Evolutionary conservation across 2,797 vertebrate genomes (phyloP), one percentile per base, ranked within the genome.

Genomic region (Sebastes miniatus): DNA sequence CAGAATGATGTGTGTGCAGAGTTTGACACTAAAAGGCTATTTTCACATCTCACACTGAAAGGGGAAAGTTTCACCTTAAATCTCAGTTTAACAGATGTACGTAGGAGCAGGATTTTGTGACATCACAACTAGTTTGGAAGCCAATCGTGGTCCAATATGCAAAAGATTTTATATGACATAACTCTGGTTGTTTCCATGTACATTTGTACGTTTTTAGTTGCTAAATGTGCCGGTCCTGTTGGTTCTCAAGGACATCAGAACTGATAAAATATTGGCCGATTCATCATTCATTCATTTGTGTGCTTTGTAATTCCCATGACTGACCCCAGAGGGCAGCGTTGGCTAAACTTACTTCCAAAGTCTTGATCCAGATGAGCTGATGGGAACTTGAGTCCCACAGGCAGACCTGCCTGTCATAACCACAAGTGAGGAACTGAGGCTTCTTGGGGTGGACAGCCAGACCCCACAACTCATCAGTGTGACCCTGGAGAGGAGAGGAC

Each of bases 381-480:
- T 99, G 98, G 67, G 95, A 94, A 20, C 88, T 93, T 1, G 98
- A 97, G 79, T 99, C 97, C 98, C 98, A 99, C 61, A 99, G 95
- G 2, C 96, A 97, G 79, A 99, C 96, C 27, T 98, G 97, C 78
- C 97, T 96, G 95, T 99, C 99, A 5, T 98, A 96, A 3, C 98
- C 98, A 77, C 98, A 98, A 50, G 97, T 99, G 88, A 99, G 93
- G 90, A 99, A 99, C 78, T 98, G 97, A 79, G 96, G 93, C 86
- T 96, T 98, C 29, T 92, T 95, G 56, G 98, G 97, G 76, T 99
- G 98, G 24, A 96, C 90, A 24, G 98, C 96, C 87, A 99, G 95
- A 71, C 99, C 99, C 99, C 99, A 99, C 11, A 99, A 91, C 90
- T 99, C 99, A 84, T 99, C 99, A 0, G 96, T 99, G 90, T 99